Percentiles rank a stretch among this genome's conserved stretches.
Conservation (phyloP, 2,888 invertebrate genomes). For the Sinotaia quadrata region DNA sequence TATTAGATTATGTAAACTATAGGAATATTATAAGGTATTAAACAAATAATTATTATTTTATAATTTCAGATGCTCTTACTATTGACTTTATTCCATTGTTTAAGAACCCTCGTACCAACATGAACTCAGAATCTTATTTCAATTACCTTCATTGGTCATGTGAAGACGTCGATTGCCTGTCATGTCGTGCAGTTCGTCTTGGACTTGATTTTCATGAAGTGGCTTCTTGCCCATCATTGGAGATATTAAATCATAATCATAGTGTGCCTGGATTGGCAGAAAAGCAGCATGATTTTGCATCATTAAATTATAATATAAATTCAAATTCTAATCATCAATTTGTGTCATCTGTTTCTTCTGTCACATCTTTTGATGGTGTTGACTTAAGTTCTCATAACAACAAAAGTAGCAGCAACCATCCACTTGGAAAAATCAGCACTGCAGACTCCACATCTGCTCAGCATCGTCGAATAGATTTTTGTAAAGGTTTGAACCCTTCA, state of each 20-base stretch:
- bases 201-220: slow-evolving; percentile 24
- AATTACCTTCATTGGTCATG: slow-evolving; percentile 29
- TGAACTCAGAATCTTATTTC: slow-evolving; percentile 8
- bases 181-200: slow-evolving; percentile 32
- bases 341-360: too few species aligned
- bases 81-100: slow-evolving; percentile 52
- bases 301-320: slow-evolving; percentile 22
- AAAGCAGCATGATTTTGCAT: neutral
- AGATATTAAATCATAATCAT: slow-evolving; percentile 11
- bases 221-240: slow-evolving; percentile 19
- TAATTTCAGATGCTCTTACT: slow-evolving; percentile 55
- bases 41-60: neutral
- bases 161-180: slow-evolving; percentile 37
- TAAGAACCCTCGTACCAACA: slow-evolving; percentile 8
- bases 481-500: neutral
- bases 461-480: slow-evolving; percentile 16
- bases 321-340: neutral
- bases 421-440: neutral
- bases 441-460: neutral
- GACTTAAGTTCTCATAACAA: neutral
- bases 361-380: neutral
- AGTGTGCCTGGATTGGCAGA: neutral
- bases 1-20: too few species aligned
- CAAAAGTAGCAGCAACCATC: neutral
- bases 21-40: too few species aligned